These are phyloP conservation scores for Pachyuromys duprasi DNA, from an alignment of 2,797 vertebrate species.

Conservation along the genomic window DNA sequence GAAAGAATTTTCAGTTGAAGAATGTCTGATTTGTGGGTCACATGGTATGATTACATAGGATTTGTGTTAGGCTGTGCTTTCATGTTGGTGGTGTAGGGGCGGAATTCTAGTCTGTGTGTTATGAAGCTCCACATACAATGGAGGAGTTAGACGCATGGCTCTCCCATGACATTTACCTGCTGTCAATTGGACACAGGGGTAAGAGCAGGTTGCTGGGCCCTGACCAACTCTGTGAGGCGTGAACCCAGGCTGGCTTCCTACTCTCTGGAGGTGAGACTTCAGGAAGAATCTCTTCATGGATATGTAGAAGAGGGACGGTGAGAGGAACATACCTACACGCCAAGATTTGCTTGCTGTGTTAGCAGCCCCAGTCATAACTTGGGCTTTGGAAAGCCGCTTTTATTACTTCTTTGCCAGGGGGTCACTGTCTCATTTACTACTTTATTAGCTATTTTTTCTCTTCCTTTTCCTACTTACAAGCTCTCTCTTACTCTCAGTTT, in stretches of 20 bases:
- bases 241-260: not conserved
- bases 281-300: not conserved
- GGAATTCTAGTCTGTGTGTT: not conserved
- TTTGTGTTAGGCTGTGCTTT: not conserved
- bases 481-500: not conserved
- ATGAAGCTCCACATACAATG: not conserved
- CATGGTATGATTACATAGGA: not conserved
- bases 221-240: not conserved
- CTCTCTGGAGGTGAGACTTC: not conserved
- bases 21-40: not conserved
- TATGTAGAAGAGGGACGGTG: not conserved
- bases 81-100: not conserved
- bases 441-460: not conserved
- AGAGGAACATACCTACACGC: not conserved
- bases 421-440: not conserved
- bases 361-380: not conserved
- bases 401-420: not conserved
- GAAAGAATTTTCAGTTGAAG: not conserved
- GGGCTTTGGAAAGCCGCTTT: not conserved
- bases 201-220: not conserved
- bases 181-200: not conserved
- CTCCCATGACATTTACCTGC: not conserved
- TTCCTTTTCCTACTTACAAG: not conserved
- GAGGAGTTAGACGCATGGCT: conserved; percentile 11
- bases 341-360: not conserved